Evolutionary conservation across 2,113 vertebrate species (phyloP).

Genomic region (Paramormyrops kingsleyae): DNA sequence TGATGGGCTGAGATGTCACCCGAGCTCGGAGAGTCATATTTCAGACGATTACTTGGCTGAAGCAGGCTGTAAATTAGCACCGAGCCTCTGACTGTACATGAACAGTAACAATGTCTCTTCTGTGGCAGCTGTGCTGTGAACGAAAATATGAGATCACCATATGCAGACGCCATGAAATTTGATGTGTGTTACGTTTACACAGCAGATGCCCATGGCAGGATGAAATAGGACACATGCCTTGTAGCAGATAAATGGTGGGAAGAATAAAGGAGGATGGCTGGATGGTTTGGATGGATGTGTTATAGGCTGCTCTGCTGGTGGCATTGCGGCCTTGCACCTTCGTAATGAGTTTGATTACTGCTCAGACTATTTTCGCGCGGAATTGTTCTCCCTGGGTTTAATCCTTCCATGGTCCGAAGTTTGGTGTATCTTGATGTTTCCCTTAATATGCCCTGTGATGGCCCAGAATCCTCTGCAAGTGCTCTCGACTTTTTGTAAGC

Average conservation of each 20-base stretch:
- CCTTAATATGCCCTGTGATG: neutral
- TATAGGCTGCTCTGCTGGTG: neutral
- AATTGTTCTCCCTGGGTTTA: neutral
- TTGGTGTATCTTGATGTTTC: neutral
- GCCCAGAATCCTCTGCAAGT: neutral
- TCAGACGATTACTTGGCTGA: neutral
- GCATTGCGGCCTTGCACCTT: neutral
- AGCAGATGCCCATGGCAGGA: neutral
- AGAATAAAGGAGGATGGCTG: neutral
- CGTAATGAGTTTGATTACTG: neutral
- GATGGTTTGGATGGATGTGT: neutral
- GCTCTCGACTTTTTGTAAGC: neutral
- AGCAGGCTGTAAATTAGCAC: neutral
- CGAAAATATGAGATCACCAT: conserved; percentile 6
- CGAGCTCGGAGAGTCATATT: neutral
- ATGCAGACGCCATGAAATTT: neutral
- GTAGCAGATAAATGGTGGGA: neutral
- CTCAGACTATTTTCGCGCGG: neutral
- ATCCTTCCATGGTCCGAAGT: neutral
- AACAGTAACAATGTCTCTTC: neutral
- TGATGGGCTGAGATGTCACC: neutral
- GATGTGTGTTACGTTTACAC: conserved; percentile 1
- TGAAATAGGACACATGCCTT: neutral
- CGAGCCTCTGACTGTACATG: neutral
- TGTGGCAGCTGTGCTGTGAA: neutral